These are phyloP conservation scores for Atractosteus spatula DNA, from an alignment of 2,113 vertebrate species.

Conservation along the genomic window DNA sequence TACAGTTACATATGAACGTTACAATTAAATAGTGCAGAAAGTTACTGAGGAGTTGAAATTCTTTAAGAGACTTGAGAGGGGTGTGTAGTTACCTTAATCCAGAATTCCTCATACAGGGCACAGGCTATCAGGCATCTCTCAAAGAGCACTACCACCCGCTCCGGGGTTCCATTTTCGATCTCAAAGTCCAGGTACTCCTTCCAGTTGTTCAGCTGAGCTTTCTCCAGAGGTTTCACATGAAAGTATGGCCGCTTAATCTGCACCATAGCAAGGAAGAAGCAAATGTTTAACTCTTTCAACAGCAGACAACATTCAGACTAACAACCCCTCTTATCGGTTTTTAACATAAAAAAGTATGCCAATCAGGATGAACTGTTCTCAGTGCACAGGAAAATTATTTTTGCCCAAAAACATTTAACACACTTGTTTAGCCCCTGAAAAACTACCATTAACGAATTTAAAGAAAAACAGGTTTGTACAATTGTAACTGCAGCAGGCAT, in stretches of 20 bases:
- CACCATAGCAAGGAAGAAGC: constrained; percentile 30
- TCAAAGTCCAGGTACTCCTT: constrained; percentile 98
- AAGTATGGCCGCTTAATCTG: constrained; percentile 98
- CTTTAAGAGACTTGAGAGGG: constrained; percentile 69
- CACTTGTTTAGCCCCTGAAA: too few relatives aligned
- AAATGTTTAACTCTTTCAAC: neutral
- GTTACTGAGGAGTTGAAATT: constrained; percentile 92
- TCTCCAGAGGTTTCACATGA: constrained; percentile 96
- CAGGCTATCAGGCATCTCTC: constrained; percentile 98
- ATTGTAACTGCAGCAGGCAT: too few relatives aligned
- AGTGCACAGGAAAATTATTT: too few relatives aligned
- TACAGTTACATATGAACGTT: constrained; percentile 99
- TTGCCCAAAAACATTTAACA: too few relatives aligned
- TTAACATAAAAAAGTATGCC: too few relatives aligned
- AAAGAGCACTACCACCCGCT: constrained; percentile 96
- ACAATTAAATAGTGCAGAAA: constrained; percentile 96
- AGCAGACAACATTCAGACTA: too few relatives aligned
- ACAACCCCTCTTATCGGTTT: too few relatives aligned
- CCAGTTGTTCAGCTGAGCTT: constrained; percentile 97
- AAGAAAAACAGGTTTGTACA: too few relatives aligned
- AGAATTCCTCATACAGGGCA: constrained; percentile 98
- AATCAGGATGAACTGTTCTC: too few relatives aligned
- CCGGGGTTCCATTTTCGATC: constrained; percentile 94
- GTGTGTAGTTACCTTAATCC: constrained; percentile 88
- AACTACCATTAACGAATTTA: too few relatives aligned